These are phyloP conservation scores for Dolichomitus sp. DNA, from an alignment of 2,888 invertebrate genomes.

Conservation along the genomic window DNA sequence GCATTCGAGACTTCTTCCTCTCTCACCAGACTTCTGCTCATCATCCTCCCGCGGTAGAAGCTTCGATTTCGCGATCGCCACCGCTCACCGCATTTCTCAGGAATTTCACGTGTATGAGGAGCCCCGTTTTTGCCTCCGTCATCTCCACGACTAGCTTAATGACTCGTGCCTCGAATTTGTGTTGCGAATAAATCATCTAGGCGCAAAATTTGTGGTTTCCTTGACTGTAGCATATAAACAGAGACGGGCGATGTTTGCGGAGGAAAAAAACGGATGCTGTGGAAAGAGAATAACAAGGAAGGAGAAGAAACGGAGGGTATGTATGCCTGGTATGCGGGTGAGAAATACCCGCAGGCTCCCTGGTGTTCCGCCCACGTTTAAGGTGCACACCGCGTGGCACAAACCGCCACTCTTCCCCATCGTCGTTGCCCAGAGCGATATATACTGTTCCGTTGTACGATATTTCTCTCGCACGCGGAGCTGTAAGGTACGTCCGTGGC, in stretches of 20 bases:
- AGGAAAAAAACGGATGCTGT: slow-evolving; percentile 24
- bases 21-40: slow-evolving; percentile 25
- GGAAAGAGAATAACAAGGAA: slow-evolving; percentile 26
- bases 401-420: slow-evolving; percentile 66
- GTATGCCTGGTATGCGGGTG: slow-evolving; percentile 80
- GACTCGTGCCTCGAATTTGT: neutral
- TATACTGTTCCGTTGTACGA: slow-evolving; percentile 7
- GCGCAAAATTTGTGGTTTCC: neutral
- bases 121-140: neutral
- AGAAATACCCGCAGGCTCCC: slow-evolving; percentile 81
- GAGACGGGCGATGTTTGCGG: slow-evolving; percentile 2
- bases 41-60: slow-evolving; percentile 16
- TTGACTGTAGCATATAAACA: neutral
- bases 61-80: slow-evolving; percentile 34
- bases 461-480: slow-evolving; percentile 51
- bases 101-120: slow-evolving; percentile 20
- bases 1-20: slow-evolving; percentile 34
- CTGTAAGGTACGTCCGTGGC: slow-evolving; percentile 64
- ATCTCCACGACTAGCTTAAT: neutral
- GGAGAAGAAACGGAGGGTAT: slow-evolving; percentile 63
- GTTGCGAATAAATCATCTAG: slow-evolving; percentile 45
- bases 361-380: slow-evolving; percentile 83
- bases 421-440: slow-evolving; percentile 57
- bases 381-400: slow-evolving; percentile 71
- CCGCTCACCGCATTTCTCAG: slow-evolving; percentile 23